These are phyloP conservation scores for Agapornis canus DNA, from an alignment of 2,797 vertebrate genomes.

Conservation along the genomic window DNA sequence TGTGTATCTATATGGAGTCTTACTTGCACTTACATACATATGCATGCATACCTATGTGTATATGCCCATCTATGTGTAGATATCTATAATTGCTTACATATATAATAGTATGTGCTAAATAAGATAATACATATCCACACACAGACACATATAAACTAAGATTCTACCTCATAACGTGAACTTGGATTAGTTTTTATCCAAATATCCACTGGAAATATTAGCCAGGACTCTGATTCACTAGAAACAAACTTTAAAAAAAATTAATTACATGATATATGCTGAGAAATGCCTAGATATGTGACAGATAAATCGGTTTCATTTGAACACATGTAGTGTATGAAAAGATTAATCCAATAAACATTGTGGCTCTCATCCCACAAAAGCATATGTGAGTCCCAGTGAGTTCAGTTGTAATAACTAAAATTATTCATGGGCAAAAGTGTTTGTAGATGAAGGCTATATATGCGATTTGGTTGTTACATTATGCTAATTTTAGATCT, in stretches of 20 bases:
- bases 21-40: background rate
- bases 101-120: background rate
- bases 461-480: constrained; percentile 13
- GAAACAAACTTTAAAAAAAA: background rate
- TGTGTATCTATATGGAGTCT: background rate
- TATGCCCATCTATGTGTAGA: background rate
- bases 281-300: constrained; percentile 1
- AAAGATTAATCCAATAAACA: constrained; percentile 60
- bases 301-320: background rate
- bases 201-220: background rate
- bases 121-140: background rate
- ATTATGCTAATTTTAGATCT: constrained; percentile 54
- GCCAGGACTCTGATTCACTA: background rate
- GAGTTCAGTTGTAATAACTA: constrained; percentile 48
- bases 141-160: background rate
- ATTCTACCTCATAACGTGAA: background rate
- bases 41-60: background rate
- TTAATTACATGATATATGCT: background rate
- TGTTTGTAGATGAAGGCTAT: constrained; percentile 51
- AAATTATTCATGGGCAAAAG: constrained; percentile 55
- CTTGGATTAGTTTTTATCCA: background rate
- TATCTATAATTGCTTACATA: background rate
- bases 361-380: background rate
- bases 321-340: constrained; percentile 6
- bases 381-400: constrained; percentile 16